These are phyloP conservation scores for Drosophila biarmipes DNA, from an alignment of 1,140 invertebrate genomes.

Conservation along the genomic window DNA sequence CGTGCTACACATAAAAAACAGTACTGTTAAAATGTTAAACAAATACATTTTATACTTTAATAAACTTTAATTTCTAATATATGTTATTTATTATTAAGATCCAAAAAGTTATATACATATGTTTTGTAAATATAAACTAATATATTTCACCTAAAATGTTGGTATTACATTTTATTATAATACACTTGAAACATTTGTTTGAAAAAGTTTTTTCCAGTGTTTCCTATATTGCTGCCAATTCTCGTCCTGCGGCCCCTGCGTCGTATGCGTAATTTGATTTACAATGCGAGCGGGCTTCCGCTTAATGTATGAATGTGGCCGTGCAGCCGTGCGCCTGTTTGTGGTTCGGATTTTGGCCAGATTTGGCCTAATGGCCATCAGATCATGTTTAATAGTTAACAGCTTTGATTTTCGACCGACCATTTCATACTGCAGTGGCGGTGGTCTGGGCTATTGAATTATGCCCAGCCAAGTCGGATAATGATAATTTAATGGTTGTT, in stretches of 20 bases:
- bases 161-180: no score
- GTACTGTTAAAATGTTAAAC: no score
- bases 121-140: no score
- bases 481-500: slow-evolving; percentile 27
- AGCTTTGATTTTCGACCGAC: slow-evolving; percentile 29
- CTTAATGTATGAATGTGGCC: slow-evolving; percentile 19
- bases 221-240: slow-evolving; percentile 10
- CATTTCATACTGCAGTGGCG: background rate
- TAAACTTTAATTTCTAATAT: no score
- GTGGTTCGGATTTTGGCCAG: slow-evolving; percentile 20
- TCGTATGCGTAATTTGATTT: slow-evolving; percentile 74
- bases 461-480: slow-evolving; percentile 23
- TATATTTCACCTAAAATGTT: no score
- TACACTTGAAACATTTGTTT: no score
- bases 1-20: no score
- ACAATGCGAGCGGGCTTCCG: slow-evolving; percentile 45
- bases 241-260: slow-evolving; percentile 18
- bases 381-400: slow-evolving; percentile 48
- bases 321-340: slow-evolving; percentile 8
- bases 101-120: no score
- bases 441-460: slow-evolving; percentile 24
- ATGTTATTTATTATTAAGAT: no score
- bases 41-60: no score
- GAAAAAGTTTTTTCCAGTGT: background rate
- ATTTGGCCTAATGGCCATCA: slow-evolving; percentile 31